Evolutionary conservation across 2,888 invertebrate genomes (phyloP), one percentile per base, ranked within the genome.

Genomic region (Uloborus plumipes): DNA sequence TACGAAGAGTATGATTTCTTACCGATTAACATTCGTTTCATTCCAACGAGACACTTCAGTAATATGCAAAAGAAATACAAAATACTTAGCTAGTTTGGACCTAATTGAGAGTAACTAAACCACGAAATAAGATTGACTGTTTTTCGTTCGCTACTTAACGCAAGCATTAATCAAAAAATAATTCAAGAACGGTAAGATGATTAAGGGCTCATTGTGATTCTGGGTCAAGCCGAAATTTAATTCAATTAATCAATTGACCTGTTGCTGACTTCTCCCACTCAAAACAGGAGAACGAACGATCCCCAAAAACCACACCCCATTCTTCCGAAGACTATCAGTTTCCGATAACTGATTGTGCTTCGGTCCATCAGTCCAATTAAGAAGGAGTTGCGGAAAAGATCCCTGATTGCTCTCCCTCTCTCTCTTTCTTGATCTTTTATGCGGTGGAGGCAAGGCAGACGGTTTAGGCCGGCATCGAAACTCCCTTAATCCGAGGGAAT

Each of bases 391-490:
- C 55, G 55, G 18, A n/a, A 16, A 55, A 67, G 75, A 55, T 67
- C 75, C n/a, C 11, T 69, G 69, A 77, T 77, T 69, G 77, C 64
- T 70, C 77, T 70, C 59, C 55, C 78, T 78, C 7, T 59, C 16
- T 14, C 20, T 14, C 15, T 31, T 31, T 62, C 15, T 31, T 31
- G 61, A 39, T 39, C 39, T 39, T 39, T 39, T 39, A 39, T 39
- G 39, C 11, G 61, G 13, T 26, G 22, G 22, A 61, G 61, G n/a
- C 31, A 61, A 26, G 61, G 31, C 31, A 22, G 31, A 61, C 31
- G 20, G 26, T 16, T 61, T 31, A 26, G 7, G 61, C 61, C 31
- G 7, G 16, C 53, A n/a, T 20, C 39, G 65, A 26, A n/a, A 7
- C 20, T 47, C 64, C 64, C 49, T 64, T 64, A 64, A 64, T 64